Conservation (phyloP, 2,113 vertebrate genomes). For the Rissa tridactyla region DNA sequence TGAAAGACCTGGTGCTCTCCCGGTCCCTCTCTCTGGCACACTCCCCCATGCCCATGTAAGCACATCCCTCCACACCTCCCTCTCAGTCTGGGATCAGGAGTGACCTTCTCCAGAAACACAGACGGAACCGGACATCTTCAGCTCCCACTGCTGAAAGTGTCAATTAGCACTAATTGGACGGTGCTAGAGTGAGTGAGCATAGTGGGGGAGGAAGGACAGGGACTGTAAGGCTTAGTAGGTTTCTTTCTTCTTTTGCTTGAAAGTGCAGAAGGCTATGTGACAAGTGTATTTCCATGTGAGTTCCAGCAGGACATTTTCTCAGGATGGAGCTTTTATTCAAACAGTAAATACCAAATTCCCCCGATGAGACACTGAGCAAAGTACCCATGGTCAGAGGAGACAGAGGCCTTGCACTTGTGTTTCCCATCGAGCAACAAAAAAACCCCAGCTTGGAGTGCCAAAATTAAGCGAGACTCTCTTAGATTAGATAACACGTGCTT, state of each 20-base stretch:
- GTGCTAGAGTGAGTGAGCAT: neutral
- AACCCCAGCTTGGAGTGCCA: neutral
- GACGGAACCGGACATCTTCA: fast-evolving
- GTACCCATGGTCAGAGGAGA: neutral
- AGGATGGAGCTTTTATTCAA: neutral
- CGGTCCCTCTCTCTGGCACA: fast-evolving
- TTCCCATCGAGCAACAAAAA: neutral
- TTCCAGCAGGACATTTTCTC: neutral
- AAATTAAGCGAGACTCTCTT: neutral
- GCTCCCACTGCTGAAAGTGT: neutral
- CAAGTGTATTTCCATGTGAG: neutral
- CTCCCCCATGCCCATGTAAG: fast-evolving
- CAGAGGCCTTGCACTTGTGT: neutral
- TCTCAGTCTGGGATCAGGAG: neutral
- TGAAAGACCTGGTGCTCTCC: neutral
- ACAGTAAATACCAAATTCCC: neutral
- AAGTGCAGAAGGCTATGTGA: neutral
- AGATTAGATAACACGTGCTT: neutral
- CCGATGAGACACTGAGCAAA: fast-evolving
- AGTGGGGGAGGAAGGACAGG: neutral
- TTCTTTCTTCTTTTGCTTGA: neutral
- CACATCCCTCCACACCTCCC: neutral
- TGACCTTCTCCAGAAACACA: neutral
- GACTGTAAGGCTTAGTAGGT: neutral
- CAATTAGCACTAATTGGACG: neutral